Conservation (phyloP, 37 sponge, comb jelly and placozoan species). For the Aplysina aerophoba region DNA sequence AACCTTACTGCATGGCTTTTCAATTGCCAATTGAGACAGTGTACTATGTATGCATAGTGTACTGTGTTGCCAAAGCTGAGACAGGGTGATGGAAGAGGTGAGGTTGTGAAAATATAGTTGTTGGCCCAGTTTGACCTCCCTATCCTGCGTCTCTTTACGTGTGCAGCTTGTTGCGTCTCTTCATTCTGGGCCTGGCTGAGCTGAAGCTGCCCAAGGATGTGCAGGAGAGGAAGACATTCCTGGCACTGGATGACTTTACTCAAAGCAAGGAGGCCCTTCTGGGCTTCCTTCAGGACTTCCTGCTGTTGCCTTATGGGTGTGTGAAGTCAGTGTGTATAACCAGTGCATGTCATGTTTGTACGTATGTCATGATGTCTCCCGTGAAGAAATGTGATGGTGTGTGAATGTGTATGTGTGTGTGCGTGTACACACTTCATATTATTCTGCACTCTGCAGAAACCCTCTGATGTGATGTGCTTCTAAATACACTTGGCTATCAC, state of each 20-base stretch:
- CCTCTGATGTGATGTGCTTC: neutral
- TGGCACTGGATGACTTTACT: slow-evolving; percentile 8
- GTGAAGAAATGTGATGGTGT: neutral
- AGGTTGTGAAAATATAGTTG: too few species aligned
- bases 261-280: slow-evolving; percentile 16
- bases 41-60: too few species aligned
- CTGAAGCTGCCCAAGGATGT: slow-evolving; percentile 29
- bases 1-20: neutral
- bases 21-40: too few species aligned
- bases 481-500: neutral
- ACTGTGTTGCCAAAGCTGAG: too few species aligned
- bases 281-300: slow-evolving; percentile 56
- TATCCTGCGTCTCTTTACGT: neutral
- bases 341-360: neutral
- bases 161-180: slow-evolving; percentile 54
- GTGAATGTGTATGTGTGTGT: neutral
- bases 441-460: too few species aligned
- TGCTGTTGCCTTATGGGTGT: slow-evolving; percentile 77
- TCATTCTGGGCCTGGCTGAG: slow-evolving; percentile 49
- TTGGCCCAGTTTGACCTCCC: too few species aligned
- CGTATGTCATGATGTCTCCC: too few species aligned
- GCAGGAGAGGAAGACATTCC: neutral
- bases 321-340: neutral
- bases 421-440: neutral
- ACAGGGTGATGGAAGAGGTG: too few species aligned